phyloP scores from a whole-genome alignment of 2,113 vertebrate genomes.

The Lutjanus erythropterus region DNA sequence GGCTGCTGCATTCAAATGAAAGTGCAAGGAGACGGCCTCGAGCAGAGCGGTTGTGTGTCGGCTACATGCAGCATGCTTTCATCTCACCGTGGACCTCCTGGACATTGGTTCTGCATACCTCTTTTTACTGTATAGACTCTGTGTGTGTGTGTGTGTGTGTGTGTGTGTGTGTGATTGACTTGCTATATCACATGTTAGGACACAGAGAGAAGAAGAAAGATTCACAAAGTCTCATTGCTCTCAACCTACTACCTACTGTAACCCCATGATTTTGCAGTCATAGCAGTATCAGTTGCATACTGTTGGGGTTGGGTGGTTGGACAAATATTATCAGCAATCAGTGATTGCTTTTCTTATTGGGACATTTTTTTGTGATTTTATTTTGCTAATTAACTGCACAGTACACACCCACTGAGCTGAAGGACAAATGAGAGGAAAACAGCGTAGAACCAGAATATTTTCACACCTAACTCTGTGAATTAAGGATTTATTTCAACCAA shows the following conservation, averaged over 20 bases:
- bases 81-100: slow-evolving; percentile 29
- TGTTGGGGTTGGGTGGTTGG: too few species aligned
- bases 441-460: too few species aligned
- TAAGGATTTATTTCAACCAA: too few species aligned
- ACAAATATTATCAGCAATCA: too few species aligned
- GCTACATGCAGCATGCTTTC: slow-evolving; percentile 35
- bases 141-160: neutral
- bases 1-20: slow-evolving; percentile 68
- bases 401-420: too few species aligned
- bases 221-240: slow-evolving; percentile 4
- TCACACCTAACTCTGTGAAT: too few species aligned
- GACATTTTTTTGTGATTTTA: too few species aligned
- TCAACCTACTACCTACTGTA: neutral
- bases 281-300: too few species aligned
- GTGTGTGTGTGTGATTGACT: slow-evolving; percentile 20
- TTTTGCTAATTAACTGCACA: too few species aligned
- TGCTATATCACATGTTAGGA: neutral
- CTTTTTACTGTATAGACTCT: slow-evolving; percentile 9
- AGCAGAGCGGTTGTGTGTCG: slow-evolving; percentile 47
- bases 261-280: too few species aligned
- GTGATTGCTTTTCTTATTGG: too few species aligned
- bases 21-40: slow-evolving; percentile 54
- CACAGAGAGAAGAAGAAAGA: neutral
- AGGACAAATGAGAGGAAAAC: too few species aligned
- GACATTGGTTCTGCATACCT: slow-evolving; percentile 13